These are phyloP conservation scores for Oplegnathus fasciatus DNA, from an alignment of 2,113 vertebrate genomes.

Conservation along the genomic window DNA sequence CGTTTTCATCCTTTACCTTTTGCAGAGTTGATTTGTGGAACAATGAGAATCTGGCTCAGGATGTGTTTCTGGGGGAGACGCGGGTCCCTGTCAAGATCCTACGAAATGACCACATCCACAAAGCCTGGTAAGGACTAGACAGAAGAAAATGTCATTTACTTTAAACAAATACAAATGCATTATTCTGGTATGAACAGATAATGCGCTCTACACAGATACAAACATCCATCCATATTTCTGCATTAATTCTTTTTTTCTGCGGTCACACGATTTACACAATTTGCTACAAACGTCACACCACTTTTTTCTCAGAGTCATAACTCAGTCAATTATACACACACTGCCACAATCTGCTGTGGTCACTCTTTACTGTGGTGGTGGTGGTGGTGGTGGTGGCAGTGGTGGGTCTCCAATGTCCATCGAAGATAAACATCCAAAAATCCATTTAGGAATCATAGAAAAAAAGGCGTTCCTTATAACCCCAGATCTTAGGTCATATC, in stretches of 20 bases:
- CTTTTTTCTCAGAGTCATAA: not conserved
- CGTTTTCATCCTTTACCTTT: conserved; percentile 56
- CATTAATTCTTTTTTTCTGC: not conserved
- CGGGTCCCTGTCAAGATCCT: conserved; percentile 94
- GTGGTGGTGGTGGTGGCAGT: too few relatives aligned
- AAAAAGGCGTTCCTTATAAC: not conserved
- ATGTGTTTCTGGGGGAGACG: conserved; percentile 95
- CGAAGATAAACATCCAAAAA: not conserved
- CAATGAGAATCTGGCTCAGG: conserved; percentile 96
- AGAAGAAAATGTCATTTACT: not conserved
- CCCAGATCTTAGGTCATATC: not conserved
- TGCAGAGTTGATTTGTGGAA: conserved; percentile 96
- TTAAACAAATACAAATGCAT: not conserved
- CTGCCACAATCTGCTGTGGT: not conserved
- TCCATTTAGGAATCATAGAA: not conserved
- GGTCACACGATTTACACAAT: not conserved
- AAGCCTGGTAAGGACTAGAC: conserved; percentile 90
- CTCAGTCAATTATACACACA: not conserved
- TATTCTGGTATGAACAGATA: not conserved
- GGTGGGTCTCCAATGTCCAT: not conserved
- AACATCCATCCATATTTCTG: too few relatives aligned
- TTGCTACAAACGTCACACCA: not conserved
- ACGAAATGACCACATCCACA: conserved; percentile 89
- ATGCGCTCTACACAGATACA: not conserved
- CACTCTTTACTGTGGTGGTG: not conserved